A percentile compares a stretch with the other conserved stretches of the same genome.
Evolutionary conservation across 2,888 invertebrate species (phyloP).

Genomic region (Luperina testacea): DNA sequence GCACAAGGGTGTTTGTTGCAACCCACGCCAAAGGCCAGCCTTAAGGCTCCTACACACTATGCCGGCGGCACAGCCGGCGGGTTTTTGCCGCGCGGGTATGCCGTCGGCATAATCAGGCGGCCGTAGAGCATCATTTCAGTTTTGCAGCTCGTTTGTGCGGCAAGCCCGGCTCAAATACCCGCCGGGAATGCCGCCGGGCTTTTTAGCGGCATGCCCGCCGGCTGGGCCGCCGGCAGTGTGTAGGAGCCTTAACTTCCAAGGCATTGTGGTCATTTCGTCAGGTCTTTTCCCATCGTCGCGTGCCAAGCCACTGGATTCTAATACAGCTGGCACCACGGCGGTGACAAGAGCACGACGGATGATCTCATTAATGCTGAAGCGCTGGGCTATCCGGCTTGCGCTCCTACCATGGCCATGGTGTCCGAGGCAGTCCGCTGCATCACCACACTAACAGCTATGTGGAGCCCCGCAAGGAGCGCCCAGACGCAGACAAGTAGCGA

Average conservation of each 20-base stretch:
- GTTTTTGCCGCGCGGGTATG: too few relatives aligned
- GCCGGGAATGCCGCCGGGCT: too few relatives aligned
- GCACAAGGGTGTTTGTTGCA: neutral
- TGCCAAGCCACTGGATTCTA: too few relatives aligned
- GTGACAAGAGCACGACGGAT: neutral
- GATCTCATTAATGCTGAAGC: neutral
- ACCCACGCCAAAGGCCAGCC: neutral
- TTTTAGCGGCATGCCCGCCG: too few relatives aligned
- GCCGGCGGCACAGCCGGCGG: too few relatives aligned
- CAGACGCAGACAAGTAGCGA: neutral
- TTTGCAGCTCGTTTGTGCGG: too few relatives aligned
- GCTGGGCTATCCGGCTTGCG: neutral
- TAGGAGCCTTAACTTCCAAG: neutral
- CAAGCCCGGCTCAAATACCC: too few relatives aligned
- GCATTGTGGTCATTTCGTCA: neutral
- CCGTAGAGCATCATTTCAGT: too few relatives aligned
- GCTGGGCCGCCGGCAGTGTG: too few relatives aligned
- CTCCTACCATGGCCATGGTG: neutral
- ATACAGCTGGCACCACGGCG: too few relatives aligned
- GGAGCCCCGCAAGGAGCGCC: neutral
- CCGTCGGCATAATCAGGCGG: too few relatives aligned
- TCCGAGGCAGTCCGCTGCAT: neutral
- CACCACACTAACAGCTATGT: neutral
- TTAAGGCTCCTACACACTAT: too few relatives aligned
- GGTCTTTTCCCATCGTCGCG: neutral